These are phyloP conservation scores for Cryptophagus acutangulus DNA, from an alignment of 2,888 invertebrate genomes.

Conservation along the genomic window DNA sequence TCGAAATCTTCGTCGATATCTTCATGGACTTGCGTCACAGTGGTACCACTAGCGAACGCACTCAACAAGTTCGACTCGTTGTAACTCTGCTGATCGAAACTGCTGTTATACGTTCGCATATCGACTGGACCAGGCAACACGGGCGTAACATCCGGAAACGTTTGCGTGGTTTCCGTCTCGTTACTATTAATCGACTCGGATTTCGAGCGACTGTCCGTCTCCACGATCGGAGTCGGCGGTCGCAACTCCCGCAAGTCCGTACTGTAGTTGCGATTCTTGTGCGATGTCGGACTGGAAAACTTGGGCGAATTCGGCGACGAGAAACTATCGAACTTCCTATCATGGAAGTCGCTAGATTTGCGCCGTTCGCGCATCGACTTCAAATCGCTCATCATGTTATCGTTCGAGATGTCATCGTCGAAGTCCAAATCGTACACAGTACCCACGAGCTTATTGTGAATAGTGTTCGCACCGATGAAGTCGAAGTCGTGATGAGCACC, in stretches of 20 bases:
- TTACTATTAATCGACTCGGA: constrained; percentile 27
- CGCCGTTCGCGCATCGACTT: constrained; percentile 74
- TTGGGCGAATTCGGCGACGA: constrained; percentile 56
- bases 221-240: constrained; percentile 51
- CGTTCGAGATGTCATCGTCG: constrained; percentile 74
- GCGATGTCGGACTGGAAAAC: constrained; percentile 39
- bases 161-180: constrained; percentile 41
- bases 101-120: constrained; percentile 77
- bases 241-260: constrained; percentile 49
- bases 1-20: constrained; percentile 78
- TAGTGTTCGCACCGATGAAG: constrained; percentile 61
- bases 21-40: constrained; percentile 61
- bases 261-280: constrained; percentile 42
- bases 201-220: constrained; percentile 39
- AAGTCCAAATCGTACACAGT: constrained; percentile 85
- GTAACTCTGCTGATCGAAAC: constrained; percentile 55
- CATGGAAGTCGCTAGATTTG: constrained; percentile 67
- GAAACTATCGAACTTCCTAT: constrained; percentile 54
- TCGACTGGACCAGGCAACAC: constrained; percentile 83
- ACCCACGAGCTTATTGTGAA: constrained; percentile 75
- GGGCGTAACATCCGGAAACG: constrained; percentile 60
- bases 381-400: constrained; percentile 65
- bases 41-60: constrained; percentile 62
- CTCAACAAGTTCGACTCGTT: constrained; percentile 62
- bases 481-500: constrained; percentile 32